A percentile compares a stretch with the other conserved stretches of the same genome.
Conservation (phyloP, 1,140 invertebrate species). For the Caenorhabditis tropicalis region DNA sequence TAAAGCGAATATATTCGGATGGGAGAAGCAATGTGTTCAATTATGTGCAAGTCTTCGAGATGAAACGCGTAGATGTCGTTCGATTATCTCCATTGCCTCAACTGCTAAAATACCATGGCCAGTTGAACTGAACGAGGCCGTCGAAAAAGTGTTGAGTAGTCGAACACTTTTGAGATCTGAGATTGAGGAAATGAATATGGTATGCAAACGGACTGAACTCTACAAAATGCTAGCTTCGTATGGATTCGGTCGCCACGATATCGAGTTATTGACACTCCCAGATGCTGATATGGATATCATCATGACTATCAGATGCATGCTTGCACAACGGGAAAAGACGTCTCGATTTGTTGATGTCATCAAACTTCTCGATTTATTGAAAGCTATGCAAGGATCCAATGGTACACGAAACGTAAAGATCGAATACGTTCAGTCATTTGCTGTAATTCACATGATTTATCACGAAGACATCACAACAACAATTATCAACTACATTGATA, state of each 20-base stretch:
- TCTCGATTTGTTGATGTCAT: slow-evolving; percentile 9
- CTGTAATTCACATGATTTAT: slow-evolving; percentile 21
- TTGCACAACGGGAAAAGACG: neutral
- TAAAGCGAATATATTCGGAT: slow-evolving; percentile 10
- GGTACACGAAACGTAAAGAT: neutral
- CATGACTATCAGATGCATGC: slow-evolving; percentile 19
- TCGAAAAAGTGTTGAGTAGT: neutral
- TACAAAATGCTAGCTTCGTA: slow-evolving; percentile 21
- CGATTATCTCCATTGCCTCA: slow-evolving; percentile 28
- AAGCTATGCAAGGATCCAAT: neutral
- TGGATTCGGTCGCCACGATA: neutral
- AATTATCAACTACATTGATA: slow-evolving; percentile 31
- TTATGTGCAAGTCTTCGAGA: slow-evolving; percentile 9
- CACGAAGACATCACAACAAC: neutral
- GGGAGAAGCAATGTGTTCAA: slow-evolving; percentile 35
- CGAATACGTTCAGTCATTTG: slow-evolving; percentile 7
- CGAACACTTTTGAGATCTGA: slow-evolving; percentile 1
- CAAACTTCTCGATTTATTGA: neutral
- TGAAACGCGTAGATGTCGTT: neutral
- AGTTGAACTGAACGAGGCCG: slow-evolving; percentile 9
- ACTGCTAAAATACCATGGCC: slow-evolving; percentile 20
- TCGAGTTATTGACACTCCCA: neutral
- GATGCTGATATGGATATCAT: slow-evolving; percentile 22
- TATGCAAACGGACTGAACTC: neutral
- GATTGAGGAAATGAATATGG: slow-evolving; percentile 20